Evolutionary conservation across 2,888 invertebrate species (phyloP), one percentile per base, ranked within the genome.

Genomic region (Amphipoea lucens): DNA sequence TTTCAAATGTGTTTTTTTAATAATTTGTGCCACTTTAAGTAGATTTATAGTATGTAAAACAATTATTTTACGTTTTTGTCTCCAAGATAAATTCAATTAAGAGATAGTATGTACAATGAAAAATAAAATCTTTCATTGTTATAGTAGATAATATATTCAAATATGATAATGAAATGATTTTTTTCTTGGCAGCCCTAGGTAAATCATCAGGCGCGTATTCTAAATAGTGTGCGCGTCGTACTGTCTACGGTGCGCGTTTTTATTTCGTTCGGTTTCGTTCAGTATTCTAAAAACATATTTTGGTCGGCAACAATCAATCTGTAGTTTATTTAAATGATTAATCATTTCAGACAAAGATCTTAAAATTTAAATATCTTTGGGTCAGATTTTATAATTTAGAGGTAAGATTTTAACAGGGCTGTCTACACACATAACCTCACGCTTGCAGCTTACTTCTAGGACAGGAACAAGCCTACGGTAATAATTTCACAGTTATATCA

Each of bases 211-310:
- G 51, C 54, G 51, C 29, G 42, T 14, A 42, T 42, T 42, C 42
- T 42, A 48, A 48, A 48, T 14, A 14, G 48, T 14, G 48, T 48
- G 6, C 51, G 51, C 20, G 20, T 51, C 17, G 51, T 20, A 51
- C 17, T 51, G 17, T 5, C 17, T 51, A 51, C 51, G 51, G 5
- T 36, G 23, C 66, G 73, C 29, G 45, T 14, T 23, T 54, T 14
- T n/a, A 54, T 57, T 45, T 29, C 6, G 17, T 73, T 23, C n/a
- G 45, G 17, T 62, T 76, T 74, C 76, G 48, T 76, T n/a, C n/a
- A 60, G 20, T 20, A 42, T 23, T 70, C 3, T 48, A 40, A 17
- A n/a, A 14, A 23, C 20, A 45, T 29, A 45, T 48, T 20, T 45
- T 29, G 11, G 29, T 42, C 67, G 2, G 4, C n/a, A 67, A n/a